These are phyloP conservation scores for Pyxicephalus adspersus DNA, from an alignment of 2,113 vertebrate species.

Conservation along the genomic window DNA sequence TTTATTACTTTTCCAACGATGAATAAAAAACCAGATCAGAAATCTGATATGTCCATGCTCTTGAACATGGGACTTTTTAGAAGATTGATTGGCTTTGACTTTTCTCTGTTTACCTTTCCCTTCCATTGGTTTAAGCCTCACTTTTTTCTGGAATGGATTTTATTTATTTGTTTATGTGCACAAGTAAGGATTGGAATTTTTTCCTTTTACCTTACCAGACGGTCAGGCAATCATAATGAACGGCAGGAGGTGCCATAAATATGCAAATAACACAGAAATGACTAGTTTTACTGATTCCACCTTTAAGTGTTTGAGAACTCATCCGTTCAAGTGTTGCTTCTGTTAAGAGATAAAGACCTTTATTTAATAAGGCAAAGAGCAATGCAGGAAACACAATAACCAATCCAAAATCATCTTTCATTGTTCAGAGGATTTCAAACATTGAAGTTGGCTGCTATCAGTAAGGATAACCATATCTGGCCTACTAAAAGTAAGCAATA, in stretches of 20 bases:
- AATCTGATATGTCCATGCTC: background rate
- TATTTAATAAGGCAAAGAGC: too few relatives aligned
- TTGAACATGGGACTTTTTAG: background rate
- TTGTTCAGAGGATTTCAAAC: too few relatives aligned
- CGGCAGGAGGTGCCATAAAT: conserved; percentile 82
- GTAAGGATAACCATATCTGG: too few relatives aligned
- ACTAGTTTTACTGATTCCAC: conserved; percentile 78
- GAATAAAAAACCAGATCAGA: too few relatives aligned
- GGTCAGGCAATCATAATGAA: conserved; percentile 77
- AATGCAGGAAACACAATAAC: too few relatives aligned
- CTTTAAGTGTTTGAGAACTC: conserved; percentile 67
- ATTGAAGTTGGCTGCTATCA: too few relatives aligned
- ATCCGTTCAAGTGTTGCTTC: conserved; percentile 54
- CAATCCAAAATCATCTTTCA: too few relatives aligned
- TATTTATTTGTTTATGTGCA: conserved; percentile 63
- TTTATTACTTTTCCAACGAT: too few relatives aligned
- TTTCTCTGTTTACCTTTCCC: conserved; percentile 28
- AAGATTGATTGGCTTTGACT: background rate
- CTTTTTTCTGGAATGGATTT: conserved; percentile 39
- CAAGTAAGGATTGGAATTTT: conserved; percentile 70
- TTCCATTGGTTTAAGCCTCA: conserved; percentile 26
- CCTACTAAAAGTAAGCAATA: too few relatives aligned
- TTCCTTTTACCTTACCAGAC: conserved; percentile 76
- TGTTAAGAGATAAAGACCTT: conserved; percentile 61
- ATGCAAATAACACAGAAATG: conserved; percentile 78